Evolutionary conservation across 2,888 invertebrate species (phyloP).

Genomic region (Bellardia bayeri): DNA sequence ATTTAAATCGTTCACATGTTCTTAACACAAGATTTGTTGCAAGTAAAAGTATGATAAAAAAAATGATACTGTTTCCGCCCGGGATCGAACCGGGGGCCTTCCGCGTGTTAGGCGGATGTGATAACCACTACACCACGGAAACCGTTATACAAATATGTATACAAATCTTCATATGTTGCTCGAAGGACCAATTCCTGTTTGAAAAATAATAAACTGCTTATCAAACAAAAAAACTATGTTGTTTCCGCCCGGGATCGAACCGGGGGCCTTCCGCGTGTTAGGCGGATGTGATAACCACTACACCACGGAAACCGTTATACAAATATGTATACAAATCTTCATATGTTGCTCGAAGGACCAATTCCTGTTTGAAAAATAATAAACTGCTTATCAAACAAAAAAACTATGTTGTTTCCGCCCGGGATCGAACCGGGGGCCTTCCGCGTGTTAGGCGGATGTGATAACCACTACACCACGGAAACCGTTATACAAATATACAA

Average conservation of each 20-base stretch:
- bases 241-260: constrained; percentile 85
- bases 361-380: neutral
- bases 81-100: constrained; percentile 85
- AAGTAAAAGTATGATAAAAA: neutral
- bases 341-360: neutral
- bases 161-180: neutral
- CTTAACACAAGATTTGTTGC: neutral
- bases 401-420: constrained; percentile 80
- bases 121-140: constrained; percentile 85
- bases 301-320: constrained; percentile 82
- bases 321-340: too few species aligned
- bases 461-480: constrained; percentile 85
- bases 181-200: neutral
- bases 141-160: constrained; percentile 71
- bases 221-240: constrained; percentile 41
- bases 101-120: constrained; percentile 85
- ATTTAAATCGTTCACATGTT: neutral
- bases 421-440: constrained; percentile 85
- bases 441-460: constrained; percentile 85
- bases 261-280: constrained; percentile 85
- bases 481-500: constrained; percentile 67
- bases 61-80: constrained; percentile 81
- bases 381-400: too few species aligned
- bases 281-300: constrained; percentile 85
- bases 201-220: neutral